phyloP scores from a whole-genome alignment of 2,888 invertebrate genomes.

The Monochamus alternatus region DNA sequence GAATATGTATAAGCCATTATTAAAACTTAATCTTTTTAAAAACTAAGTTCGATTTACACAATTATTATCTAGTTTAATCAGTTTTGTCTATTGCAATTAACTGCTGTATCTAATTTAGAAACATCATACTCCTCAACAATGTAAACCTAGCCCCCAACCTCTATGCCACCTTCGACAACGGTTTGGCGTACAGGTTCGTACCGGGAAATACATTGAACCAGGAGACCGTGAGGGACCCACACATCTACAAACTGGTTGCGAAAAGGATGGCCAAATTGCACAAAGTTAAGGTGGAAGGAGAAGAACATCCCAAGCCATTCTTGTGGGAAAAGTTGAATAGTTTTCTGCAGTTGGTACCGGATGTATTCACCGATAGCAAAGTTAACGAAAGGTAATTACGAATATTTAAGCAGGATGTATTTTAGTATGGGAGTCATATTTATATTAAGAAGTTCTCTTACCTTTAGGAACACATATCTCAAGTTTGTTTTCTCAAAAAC shows the following conservation, averaged over 20 bases:
- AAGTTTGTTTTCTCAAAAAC: too few relatives aligned
- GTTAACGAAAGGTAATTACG: slow-evolving; percentile 80
- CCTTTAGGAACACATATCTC: too few relatives aligned
- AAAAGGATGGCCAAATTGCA: slow-evolving; percentile 89
- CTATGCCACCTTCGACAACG: slow-evolving; percentile 94
- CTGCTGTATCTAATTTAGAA: slow-evolving; percentile 62
- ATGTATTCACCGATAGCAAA: slow-evolving; percentile 76
- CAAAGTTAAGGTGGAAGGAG: slow-evolving; percentile 72
- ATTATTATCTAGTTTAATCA: too few relatives aligned
- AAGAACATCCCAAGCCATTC: slow-evolving; percentile 73
- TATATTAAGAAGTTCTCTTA: too few relatives aligned
- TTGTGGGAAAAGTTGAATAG: slow-evolving; percentile 85
- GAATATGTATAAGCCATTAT: too few relatives aligned
- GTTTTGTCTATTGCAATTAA: too few relatives aligned
- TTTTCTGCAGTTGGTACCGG: slow-evolving; percentile 84
- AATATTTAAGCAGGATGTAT: too few relatives aligned
- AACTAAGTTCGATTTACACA: too few relatives aligned
- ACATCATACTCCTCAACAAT: slow-evolving; percentile 77
- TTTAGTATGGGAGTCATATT: too few relatives aligned
- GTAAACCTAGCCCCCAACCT: slow-evolving; percentile 88
- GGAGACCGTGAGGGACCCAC: slow-evolving; percentile 76
- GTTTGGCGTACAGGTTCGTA: slow-evolving; percentile 90
- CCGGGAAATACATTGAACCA: slow-evolving; percentile 85
- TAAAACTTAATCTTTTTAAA: too few relatives aligned
- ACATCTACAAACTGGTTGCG: slow-evolving; percentile 84